Evolutionary conservation across 1,140 invertebrate species (phyloP).

Genomic region (Dendrolimus kikuchii): DNA sequence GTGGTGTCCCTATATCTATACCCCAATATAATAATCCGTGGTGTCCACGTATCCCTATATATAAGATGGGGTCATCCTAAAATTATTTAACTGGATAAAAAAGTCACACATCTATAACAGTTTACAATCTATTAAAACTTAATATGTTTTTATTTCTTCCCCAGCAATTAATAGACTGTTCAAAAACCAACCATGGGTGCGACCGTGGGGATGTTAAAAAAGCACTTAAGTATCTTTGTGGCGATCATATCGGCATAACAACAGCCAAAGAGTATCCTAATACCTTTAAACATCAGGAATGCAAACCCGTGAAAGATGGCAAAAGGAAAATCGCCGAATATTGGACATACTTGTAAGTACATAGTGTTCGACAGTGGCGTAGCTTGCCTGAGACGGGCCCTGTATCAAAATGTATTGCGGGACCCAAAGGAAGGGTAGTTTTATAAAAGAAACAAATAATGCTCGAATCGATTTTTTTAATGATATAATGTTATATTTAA

Average conservation of each 20-base stretch:
- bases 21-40: no score
- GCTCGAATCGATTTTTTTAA: no score
- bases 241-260: conserved; percentile 69
- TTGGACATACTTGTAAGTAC: conserved; percentile 9
- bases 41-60: neutral
- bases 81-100: neutral
- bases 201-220: conserved; percentile 81
- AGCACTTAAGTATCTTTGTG: conserved; percentile 78
- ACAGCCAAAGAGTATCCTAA: conserved; percentile 77
- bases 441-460: no score
- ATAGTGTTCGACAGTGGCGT: neutral
- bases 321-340: conserved; percentile 8
- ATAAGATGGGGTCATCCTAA: no score
- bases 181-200: conserved; percentile 80
- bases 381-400: no score
- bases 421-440: no score
- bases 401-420: no score
- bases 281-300: conserved; percentile 55
- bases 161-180: conserved; percentile 84
- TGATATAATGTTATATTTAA: no score
- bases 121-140: no score
- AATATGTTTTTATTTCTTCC: conserved; percentile 6
- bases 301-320: conserved; percentile 55
- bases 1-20: neutral
- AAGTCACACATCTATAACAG: no score